Evolutionary conservation across 2,797 vertebrate species (phyloP), one percentile per base, ranked within the genome.

Genomic region (Muraenolepis orangiensis): DNA sequence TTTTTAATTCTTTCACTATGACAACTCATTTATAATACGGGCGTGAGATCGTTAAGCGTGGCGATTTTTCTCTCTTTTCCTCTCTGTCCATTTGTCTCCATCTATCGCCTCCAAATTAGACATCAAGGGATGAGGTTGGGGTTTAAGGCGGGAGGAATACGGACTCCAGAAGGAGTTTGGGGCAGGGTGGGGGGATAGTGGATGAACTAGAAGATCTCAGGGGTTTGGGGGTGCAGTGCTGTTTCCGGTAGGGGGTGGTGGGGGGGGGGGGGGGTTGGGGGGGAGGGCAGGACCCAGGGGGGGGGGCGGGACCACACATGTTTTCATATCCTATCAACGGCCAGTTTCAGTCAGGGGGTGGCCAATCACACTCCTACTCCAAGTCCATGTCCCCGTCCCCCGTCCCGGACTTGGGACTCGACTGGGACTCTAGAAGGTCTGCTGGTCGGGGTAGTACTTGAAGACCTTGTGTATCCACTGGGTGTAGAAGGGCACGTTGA

Each of bases 401-500:
- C n/a, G n/a, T n/a, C n/a, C n/a, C n/a, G n/a, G n/a, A n/a, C n/a
- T n/a, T n/a, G n/a, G n/a, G n/a, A n/a, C 34, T 83, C n/a, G 66
- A 71, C 42, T 66, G n/a, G 42, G 76, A 81, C 79, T 82, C 76
- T 87, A 88, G 72, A 80, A 14, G 3, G 18, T 77, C 40, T 85
- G 78, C 4, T 76, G 85, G 78, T 86, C 85, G 26, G 89, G 90
- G 85, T 94, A 93, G 69, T 91, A 81, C 80, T 72, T 93, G 88
- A 91, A 94, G 74, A 99, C 96, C 91, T 99, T 99, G 87, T 98
- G 95, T 92, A 99, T 98, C 98, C 98, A 99, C 79, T 95, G 94
- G 3, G 96, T 92, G 85, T 98, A 99, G 87, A 95, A 97, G 0
- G 98, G 95, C 72, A 99, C 96, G n/a, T 96, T 95, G 76, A 98